Base-by-base conservation (phyloP, 2,888 invertebrate species). In the Trypoxylon attenuatum region DNA sequence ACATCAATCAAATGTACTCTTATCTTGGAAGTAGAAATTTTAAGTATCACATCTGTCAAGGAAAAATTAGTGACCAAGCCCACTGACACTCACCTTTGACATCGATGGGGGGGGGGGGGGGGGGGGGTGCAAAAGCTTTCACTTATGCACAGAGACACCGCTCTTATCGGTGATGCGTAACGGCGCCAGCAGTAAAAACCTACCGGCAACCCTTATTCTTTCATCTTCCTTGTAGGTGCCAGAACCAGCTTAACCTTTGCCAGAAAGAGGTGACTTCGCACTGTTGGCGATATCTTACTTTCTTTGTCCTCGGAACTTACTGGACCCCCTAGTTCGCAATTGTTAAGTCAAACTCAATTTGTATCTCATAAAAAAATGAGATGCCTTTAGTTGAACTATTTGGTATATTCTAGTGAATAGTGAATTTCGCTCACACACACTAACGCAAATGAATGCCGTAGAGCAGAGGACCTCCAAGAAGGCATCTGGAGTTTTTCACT, bases 161-260 rank as follows among this genome's bases (percentile, higher is more conserved):
- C 70, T 78, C 58, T 65, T 69, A 69, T 58, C 76, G 77, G 63
- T 66, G 76, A 65, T 58, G 83, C 84, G 76, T 82, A 77, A 82
- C 85, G 81, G 76, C 79, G 76, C 73, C 82, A 78, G 81, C 65
- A 74, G 69, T 85, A 84, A 85, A 84, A 73, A 65, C 52, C 43
- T n/a, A n/a, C 46, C 60, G 66, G 54, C 69, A 62, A 51, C 63
- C 59, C 60, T 60, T 53, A 78, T 83, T 79, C 84, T 84, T 84
- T 84, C 82, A 84, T 84, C 84, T 84, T 73, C 38, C 43, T 51
- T 66, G 51, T 67, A 79, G 78, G 77, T 76, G 60, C 60, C 63
- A 59, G 60, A 21, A 55, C 61, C 58, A 61, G 67, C 64, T 60
- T 55, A 10, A 74, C 65, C 67, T 46, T 38, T 54, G 57, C 52